phyloP scores from a whole-genome alignment of 2,113 vertebrate species.

The Phalacrocorax carbo region DNA sequence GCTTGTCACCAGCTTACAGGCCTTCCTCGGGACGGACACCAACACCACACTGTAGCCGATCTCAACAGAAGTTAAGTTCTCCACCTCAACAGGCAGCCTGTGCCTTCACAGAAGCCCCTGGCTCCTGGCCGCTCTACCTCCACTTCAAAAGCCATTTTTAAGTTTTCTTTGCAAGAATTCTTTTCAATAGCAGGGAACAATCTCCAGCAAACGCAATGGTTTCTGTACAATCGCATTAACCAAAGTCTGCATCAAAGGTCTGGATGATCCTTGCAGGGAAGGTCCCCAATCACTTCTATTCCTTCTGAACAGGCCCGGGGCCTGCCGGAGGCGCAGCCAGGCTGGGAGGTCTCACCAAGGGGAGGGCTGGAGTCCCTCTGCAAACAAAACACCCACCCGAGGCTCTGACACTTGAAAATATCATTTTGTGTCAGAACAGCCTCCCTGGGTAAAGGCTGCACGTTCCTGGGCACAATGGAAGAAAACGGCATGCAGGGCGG shows the following conservation, averaged over 20 bases:
- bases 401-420: not conserved
- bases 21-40: not conserved
- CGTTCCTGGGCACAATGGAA: fast-evolving
- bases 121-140: not conserved
- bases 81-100: not conserved
- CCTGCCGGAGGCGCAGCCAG: not conserved
- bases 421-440: not conserved
- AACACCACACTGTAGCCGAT: not conserved
- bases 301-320: not conserved
- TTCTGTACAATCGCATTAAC: not conserved
- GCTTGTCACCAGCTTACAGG: not conserved
- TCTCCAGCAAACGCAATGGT: not conserved
- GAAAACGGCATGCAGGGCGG: fast-evolving
- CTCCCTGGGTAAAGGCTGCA: not conserved
- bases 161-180: not conserved
- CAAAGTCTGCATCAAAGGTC: not conserved
- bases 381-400: not conserved
- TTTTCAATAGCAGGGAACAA: not conserved
- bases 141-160: not conserved
- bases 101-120: not conserved
- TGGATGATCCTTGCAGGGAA: not conserved
- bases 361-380: not conserved
- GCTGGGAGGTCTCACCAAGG: not conserved
- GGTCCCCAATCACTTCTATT: not conserved
- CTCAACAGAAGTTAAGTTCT: not conserved